Evolutionary conservation across 2,113 vertebrate genomes (phyloP), one percentile per base, ranked within the genome.

Genomic region (Amphiprion ocellaris): DNA sequence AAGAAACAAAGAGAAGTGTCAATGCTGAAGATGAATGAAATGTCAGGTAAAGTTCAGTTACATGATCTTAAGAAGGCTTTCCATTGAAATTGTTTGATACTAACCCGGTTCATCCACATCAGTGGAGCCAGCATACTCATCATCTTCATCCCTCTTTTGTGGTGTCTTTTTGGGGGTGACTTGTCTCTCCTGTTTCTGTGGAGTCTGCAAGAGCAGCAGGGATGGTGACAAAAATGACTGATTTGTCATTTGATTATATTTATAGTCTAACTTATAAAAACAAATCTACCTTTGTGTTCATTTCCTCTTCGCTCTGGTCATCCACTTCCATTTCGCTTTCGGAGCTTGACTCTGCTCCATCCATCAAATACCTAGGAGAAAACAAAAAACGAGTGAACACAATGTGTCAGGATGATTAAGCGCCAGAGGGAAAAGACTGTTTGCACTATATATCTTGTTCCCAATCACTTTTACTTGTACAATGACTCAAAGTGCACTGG

Each of bases 311-410:
- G 1, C 88, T 92, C 72, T 89, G 71, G 2, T 93, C 86, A 0
- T 90, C 91, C 11, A 68, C 79, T 65, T 95, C 93, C 69, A 81
- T 86, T 52, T 92, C 93, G 4, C 91, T 94, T 60, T 94, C 96
- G 0, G 95, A 95, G 90, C 96, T 96, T 0, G 96, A 96, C 64
- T 94, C 94, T 0, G 92, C 91, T 19, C 95, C 94, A 33, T 94
- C 95, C 94, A 97, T 96, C 89, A 97, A 92, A 89, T 97, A 97
- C 68, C 97, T 95, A 33, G 4, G 53, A 60, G 41, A 54, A 64
- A 65, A 74, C 33, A 61, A 52, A 52, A 52, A 9, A n/a, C 3
- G 8, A 15, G 39, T 53, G 47, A 61, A 80, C n/a, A 59, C 65
- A 77, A 55, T 3, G 55, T 49, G 61, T 80, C 80, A 28, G 65